Conservation (phyloP, 2,888 invertebrate genomes). For the Hemaris fuciformis region DNA sequence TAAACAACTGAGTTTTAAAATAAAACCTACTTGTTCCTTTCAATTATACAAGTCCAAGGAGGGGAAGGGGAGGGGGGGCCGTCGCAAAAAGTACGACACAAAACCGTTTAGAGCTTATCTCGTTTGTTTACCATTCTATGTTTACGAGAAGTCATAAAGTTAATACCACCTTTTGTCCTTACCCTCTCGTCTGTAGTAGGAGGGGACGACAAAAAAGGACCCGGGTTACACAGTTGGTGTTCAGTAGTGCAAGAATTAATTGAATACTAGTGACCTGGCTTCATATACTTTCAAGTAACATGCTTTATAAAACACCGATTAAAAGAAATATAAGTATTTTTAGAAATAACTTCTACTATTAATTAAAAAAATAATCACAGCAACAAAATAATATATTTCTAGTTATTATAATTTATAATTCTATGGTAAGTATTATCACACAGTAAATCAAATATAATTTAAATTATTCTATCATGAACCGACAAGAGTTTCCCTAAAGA, state of each 20-base stretch:
- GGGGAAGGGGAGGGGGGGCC: constrained; percentile 17
- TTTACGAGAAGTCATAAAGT: constrained; percentile 61
- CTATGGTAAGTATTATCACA: too few relatives aligned
- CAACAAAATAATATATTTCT: too few relatives aligned
- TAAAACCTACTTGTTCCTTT: constrained; percentile 14
- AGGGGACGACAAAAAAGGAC: constrained; percentile 10
- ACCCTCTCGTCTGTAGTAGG: constrained; percentile 33
- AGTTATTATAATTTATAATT: too few relatives aligned
- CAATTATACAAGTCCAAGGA: constrained; percentile 33
- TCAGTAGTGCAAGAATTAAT: neutral
- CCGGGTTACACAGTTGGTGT: neutral
- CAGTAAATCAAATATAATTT: too few relatives aligned
- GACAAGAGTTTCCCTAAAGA: too few relatives aligned
- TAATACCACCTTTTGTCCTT: constrained; percentile 61
- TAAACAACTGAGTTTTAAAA: neutral
- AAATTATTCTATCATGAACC: too few relatives aligned
- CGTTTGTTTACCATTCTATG: constrained; percentile 52
- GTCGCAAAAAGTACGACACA: constrained; percentile 31
- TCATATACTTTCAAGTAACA: too few relatives aligned
- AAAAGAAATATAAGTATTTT: too few relatives aligned
- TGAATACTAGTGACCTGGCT: neutral
- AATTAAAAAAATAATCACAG: too few relatives aligned
- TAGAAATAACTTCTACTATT: too few relatives aligned
- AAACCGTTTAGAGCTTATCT: constrained; percentile 58
- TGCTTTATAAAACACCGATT: too few relatives aligned